Base-by-base conservation (phyloP, 2,113 vertebrate genomes). In the Anser cygnoides region DNA sequence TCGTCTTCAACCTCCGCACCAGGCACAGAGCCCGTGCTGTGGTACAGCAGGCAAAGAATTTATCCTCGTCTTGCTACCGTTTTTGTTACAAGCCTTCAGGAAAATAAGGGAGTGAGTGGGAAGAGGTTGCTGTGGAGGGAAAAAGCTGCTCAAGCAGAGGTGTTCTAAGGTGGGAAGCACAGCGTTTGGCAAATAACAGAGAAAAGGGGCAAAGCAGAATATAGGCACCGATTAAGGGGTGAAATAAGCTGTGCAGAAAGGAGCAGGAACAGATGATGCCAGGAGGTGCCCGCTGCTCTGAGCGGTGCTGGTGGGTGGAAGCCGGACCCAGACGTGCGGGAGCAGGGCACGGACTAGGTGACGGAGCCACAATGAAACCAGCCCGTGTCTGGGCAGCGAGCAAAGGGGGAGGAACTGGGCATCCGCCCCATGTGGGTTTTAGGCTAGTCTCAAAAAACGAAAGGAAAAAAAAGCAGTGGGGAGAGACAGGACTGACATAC, bases 221-320 rank as follows among this genome's bases (percentile, higher is more conserved):
- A 9, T 0, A 20, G 16, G 1, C 50, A 11, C 4, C 5, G 8
- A 4, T 3, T 2, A 4, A 16, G 35, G 54, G n/a, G 43, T 44
- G 37, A 49, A 13, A 3, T 9, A 3, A 21, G 0, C 0, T 0
- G 23, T 13, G 39, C 4, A 3, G 62, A 65, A 20, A 15, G 75
- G 46, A 26, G 50, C 39, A 6, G 74, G 16, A 62, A 13, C 26
- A 68, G 66, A 6, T 11, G 18, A 10, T 65, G 39, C 17, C 49
- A 20, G 13, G 49, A 37, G 68, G 28, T 41, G 17, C 26, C n/a
- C 49, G 3, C 25, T 6, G 62, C 62, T 41, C 13, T 29, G 8
- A 41, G 28, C 52, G 2, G 20, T 1, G 28, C 2, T 4, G 22
- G 22, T 12, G 82, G 49, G 71, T 37, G 39, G 12, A 22, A 11